A percentile compares a stretch with the other conserved stretches of the same genome.
Evolutionary conservation across 2,888 invertebrate genomes (phyloP).

Genomic region (Melitaea athalia): DNA sequence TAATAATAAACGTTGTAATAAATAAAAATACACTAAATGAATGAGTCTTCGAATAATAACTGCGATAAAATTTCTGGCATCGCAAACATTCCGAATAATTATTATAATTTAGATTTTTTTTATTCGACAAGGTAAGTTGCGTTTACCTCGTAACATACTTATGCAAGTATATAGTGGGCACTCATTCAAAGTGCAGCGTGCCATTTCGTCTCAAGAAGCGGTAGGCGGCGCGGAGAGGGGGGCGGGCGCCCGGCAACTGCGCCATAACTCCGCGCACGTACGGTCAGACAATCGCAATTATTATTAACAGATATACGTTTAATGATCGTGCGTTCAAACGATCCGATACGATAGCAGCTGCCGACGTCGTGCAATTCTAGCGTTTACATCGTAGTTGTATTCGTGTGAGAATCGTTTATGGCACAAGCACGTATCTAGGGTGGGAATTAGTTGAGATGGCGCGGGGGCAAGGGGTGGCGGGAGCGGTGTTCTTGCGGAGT

Average conservation of each 20-base stretch:
- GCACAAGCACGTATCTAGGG: slow-evolving; percentile 45
- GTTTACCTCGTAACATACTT: slow-evolving; percentile 17
- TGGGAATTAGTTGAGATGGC: slow-evolving; percentile 62
- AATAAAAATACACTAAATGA: slow-evolving; percentile 12
- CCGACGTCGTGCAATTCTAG: slow-evolving; percentile 29
- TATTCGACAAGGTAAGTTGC: slow-evolving; percentile 12
- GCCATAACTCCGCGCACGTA: slow-evolving; percentile 76
- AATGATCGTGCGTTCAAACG: slow-evolving; percentile 69
- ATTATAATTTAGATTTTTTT: slow-evolving; percentile 18
- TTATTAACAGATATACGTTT: slow-evolving; percentile 73
- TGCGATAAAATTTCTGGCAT: slow-evolving; percentile 17
- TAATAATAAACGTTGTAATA: background rate
- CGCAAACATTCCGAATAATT: slow-evolving; percentile 4
- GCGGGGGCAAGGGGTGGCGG: slow-evolving; percentile 42
- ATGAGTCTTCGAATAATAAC: slow-evolving; percentile 20
- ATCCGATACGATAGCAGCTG: slow-evolving; percentile 25
- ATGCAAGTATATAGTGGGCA: slow-evolving; percentile 15
- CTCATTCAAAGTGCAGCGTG: slow-evolving; percentile 31
- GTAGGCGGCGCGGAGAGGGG: slow-evolving; percentile 50
- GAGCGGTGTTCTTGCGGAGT: slow-evolving; percentile 55
- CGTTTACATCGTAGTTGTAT: slow-evolving; percentile 56
- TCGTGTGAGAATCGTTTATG: slow-evolving; percentile 59
- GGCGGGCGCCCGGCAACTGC: slow-evolving; percentile 61
- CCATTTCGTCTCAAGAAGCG: slow-evolving; percentile 57
- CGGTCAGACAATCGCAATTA: slow-evolving; percentile 78